phyloP scores from a whole-genome alignment of 2,797 vertebrate species.

The Poecilia gillii region DNA sequence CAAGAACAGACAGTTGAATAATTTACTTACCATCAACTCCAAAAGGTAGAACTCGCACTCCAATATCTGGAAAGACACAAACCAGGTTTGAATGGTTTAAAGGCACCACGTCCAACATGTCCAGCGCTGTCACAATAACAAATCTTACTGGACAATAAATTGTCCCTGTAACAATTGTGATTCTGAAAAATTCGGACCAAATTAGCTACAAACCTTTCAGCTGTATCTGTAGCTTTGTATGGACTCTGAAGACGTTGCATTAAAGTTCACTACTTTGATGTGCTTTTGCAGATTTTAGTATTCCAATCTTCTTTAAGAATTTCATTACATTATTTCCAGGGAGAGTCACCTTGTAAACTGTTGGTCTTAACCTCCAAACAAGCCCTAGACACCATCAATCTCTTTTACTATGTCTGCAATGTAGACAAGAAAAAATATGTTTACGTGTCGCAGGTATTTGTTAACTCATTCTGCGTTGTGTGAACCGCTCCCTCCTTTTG shows the following conservation, averaged over 20 bases:
- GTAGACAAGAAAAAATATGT: conserved; percentile 17
- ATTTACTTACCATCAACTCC: conserved; percentile 94
- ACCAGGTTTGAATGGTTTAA: background rate
- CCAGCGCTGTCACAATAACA: too few species aligned
- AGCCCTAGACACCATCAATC: background rate
- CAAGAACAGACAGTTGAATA: background rate
- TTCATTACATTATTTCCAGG: background rate
- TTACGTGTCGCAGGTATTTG: conserved; percentile 31
- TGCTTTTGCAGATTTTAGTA: background rate
- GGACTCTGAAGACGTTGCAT: background rate
- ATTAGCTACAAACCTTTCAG: background rate
- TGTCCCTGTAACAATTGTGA: too few species aligned
- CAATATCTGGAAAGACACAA: conserved; percentile 86
- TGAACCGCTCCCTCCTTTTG: conserved; percentile 48
- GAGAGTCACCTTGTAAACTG: background rate
- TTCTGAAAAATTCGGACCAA: background rate
- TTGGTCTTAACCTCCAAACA: background rate
- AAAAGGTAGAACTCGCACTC: conserved; percentile 99
- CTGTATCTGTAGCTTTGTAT: background rate
- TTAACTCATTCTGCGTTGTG: conserved; percentile 35
- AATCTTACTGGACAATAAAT: too few species aligned
- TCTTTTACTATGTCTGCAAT: conserved; percentile 7
- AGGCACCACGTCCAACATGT: background rate
- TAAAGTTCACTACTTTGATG: background rate
- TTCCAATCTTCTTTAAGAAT: background rate